phyloP scores from a whole-genome alignment of 2,888 invertebrate species.

The Nymphalis c-album region DNA sequence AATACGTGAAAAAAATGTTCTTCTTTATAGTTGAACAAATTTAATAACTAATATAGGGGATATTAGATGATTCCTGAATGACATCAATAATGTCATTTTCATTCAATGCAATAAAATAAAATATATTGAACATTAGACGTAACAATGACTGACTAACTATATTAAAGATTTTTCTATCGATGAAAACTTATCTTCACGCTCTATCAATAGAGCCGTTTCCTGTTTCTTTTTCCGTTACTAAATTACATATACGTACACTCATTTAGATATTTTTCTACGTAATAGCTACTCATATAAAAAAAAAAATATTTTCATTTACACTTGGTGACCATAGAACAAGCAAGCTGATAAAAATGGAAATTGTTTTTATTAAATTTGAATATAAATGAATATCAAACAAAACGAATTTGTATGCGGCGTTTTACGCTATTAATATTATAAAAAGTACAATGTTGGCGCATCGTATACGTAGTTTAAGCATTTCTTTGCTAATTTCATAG shows the following conservation, averaged over 20 bases:
- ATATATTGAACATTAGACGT: background rate
- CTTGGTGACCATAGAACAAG: background rate
- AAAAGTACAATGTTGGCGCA: slow-evolving; percentile 3
- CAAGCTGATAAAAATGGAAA: slow-evolving; percentile 4
- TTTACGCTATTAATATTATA: background rate
- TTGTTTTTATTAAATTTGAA: background rate
- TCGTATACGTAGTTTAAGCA: slow-evolving; percentile 35
- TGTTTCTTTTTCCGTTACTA: slow-evolving; percentile 4
- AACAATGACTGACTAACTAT: background rate
- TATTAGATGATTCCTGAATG: too few relatives aligned
- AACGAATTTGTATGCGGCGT: background rate
- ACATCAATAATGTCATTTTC: background rate
- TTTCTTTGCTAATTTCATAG: slow-evolving; percentile 53
- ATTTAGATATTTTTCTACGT: background rate
- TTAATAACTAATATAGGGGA: too few relatives aligned
- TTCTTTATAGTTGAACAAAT: too few relatives aligned
- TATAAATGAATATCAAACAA: slow-evolving; percentile 7
- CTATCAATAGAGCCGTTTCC: slow-evolving; percentile 6
- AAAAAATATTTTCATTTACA: background rate
- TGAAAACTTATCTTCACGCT: background rate
- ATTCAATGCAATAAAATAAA: too few relatives aligned
- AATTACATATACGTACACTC: slow-evolving; percentile 5
- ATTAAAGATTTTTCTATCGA: background rate
- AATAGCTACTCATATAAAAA: background rate
- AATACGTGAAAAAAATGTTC: background rate